These are phyloP conservation scores for Cyanoderma ruficeps DNA, from an alignment of 2,113 vertebrate species.

Conservation along the genomic window DNA sequence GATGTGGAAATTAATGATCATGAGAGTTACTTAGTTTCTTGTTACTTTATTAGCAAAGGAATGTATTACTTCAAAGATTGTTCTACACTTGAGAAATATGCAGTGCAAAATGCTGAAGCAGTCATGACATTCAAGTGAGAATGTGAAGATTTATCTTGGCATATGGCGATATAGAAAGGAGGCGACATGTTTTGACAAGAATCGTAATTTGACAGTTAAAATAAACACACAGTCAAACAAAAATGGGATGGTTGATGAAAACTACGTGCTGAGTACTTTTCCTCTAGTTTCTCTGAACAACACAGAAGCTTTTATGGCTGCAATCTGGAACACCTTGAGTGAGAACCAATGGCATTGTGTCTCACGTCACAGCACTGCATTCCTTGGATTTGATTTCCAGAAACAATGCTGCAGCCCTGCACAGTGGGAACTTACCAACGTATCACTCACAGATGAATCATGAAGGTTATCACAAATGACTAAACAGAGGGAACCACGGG, in stretches of 20 bases:
- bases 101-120: conserved; percentile 36
- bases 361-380: background rate
- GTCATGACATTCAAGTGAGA: conserved; percentile 13
- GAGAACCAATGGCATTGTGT: background rate
- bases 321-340: background rate
- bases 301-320: background rate
- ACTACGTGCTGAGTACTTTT: background rate
- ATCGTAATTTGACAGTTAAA: conserved; percentile 40
- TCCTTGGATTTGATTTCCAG: background rate
- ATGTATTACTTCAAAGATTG: background rate
- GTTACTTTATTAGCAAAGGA: background rate
- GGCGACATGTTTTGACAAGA: conserved; percentile 39
- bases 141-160: background rate
- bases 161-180: background rate
- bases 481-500: background rate
- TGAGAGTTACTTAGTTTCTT: background rate
- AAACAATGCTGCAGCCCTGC: background rate
- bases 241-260: background rate
- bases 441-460: background rate
- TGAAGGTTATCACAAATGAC: background rate
- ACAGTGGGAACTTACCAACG: background rate
- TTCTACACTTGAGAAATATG: background rate
- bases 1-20: background rate
- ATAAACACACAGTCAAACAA: conserved; percentile 47
- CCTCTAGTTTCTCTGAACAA: background rate